These are phyloP conservation scores for Orthosia gracilis DNA, from an alignment of 2,888 invertebrate genomes.

Conservation along the genomic window DNA sequence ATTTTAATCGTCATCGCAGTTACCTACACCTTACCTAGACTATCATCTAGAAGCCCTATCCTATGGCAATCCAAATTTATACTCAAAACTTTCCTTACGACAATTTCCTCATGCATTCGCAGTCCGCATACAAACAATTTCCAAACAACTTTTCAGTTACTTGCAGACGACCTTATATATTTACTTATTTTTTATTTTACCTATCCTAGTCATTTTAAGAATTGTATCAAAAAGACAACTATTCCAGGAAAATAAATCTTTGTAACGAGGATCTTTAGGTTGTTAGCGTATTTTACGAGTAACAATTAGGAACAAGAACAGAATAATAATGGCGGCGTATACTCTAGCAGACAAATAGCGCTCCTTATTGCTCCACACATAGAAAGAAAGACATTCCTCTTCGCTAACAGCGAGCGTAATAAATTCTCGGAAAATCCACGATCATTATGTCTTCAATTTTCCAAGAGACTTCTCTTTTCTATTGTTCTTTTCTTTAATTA, in stretches of 20 bases:
- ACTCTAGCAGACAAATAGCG: conserved; percentile 14
- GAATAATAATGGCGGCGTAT: conserved; percentile 34
- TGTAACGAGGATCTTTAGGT: not conserved
- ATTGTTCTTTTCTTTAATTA: conserved; percentile 6
- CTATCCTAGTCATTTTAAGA: not conserved
- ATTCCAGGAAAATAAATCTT: conserved; percentile 18
- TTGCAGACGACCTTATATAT: conserved; percentile 1
- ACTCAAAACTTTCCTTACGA: not conserved
- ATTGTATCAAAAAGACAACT: not conserved
- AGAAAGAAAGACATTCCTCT: conserved; percentile 32
- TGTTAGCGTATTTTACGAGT: conserved; percentile 22
- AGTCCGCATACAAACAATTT: not conserved
- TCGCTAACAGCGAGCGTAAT: conserved; percentile 15
- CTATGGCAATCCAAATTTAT: not conserved
- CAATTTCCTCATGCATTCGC: not conserved
- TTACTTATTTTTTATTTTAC: not conserved
- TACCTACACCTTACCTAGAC: too few species aligned
- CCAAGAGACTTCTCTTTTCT: conserved; percentile 18
- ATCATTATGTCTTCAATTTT: conserved; percentile 34
- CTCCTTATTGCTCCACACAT: conserved; percentile 19
- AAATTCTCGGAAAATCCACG: conserved; percentile 42
- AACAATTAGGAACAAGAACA: conserved; percentile 31
- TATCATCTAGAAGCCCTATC: not conserved
- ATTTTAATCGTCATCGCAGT: not conserved
- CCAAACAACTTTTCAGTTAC: not conserved